Conservation (phyloP, 2,797 vertebrate genomes). For the Parauchenoglanis ngamensis region DNA sequence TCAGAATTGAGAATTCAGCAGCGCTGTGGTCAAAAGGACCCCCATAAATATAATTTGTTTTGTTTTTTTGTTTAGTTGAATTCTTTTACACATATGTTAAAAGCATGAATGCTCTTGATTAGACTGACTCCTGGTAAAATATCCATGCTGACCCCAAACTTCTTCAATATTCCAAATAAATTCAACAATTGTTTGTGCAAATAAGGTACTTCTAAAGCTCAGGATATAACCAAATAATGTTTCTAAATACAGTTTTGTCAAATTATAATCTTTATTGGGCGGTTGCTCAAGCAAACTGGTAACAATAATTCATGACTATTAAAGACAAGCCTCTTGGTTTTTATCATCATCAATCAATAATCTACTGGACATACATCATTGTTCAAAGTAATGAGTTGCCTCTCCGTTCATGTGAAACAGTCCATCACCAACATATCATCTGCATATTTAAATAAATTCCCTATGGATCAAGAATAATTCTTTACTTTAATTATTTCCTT, state of each 20-base stretch:
- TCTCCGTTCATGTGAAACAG: neutral
- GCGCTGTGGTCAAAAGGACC: neutral
- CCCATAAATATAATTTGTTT: too few species aligned
- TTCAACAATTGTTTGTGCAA: neutral
- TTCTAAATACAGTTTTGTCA: neutral
- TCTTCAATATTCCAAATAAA: neutral
- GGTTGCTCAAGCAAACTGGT: neutral
- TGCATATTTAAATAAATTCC: conserved; percentile 1
- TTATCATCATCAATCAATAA: conserved; percentile 1
- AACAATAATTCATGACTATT: neutral
- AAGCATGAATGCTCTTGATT: neutral
- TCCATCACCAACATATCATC: neutral
- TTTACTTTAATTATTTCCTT: neutral
- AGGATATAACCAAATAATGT: neutral
- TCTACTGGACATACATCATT: neutral
- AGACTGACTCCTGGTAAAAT: neutral
- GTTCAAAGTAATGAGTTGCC: neutral
- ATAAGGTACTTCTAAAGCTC: neutral
- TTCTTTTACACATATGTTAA: neutral
- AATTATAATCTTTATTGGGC: neutral
- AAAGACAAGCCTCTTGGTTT: neutral
- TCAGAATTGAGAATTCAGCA: neutral
- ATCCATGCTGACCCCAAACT: neutral
- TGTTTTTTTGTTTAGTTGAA: neutral
- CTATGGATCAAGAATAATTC: neutral